Percentiles rank a stretch among this genome's conserved stretches.
phyloP scores from a whole-genome alignment of 2,797 vertebrate genomes.

The Siniperca obscura region DNA sequence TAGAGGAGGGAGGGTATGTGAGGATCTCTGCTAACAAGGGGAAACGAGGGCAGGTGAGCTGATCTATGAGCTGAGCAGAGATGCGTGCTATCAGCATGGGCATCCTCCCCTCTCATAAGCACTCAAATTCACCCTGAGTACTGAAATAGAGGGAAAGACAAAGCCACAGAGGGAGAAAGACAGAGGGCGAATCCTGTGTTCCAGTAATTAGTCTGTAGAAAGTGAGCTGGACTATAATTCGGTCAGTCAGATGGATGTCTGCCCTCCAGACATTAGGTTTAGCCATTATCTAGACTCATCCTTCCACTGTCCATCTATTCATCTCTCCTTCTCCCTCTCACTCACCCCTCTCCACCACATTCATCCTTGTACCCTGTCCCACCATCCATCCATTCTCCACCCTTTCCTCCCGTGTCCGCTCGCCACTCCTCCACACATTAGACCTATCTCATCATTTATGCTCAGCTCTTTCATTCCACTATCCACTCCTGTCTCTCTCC shows the following conservation, averaged over 20 bases:
- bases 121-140: conserved; percentile 59
- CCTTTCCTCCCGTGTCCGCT: conserved; percentile 63
- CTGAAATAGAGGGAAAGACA: conserved; percentile 50
- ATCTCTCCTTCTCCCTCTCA: conserved; percentile 58
- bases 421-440: conserved; percentile 69
- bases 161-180: conserved; percentile 52
- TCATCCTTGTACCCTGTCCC: conserved; percentile 64
- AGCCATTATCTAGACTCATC: conserved; percentile 81
- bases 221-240: conserved; percentile 77
- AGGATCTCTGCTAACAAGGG: conserved; percentile 67
- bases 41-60: conserved; percentile 70
- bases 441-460: conserved; percentile 75
- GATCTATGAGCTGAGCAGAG: conserved; percentile 61
- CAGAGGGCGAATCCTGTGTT: conserved; percentile 71
- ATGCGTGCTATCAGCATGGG: conserved; percentile 56
- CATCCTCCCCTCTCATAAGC: conserved; percentile 64
- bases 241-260: conserved; percentile 83
- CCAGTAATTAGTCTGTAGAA: conserved; percentile 82
- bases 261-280: conserved; percentile 81
- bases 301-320: conserved; percentile 73
- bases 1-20: conserved; percentile 43
- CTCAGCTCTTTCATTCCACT: conserved; percentile 51
- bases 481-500: conserved; percentile 48
- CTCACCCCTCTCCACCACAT: conserved; percentile 56
- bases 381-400: conserved; percentile 59